Base-by-base conservation (phyloP, 1,140 invertebrate genomes). In the Drosophila rufa region DNA sequence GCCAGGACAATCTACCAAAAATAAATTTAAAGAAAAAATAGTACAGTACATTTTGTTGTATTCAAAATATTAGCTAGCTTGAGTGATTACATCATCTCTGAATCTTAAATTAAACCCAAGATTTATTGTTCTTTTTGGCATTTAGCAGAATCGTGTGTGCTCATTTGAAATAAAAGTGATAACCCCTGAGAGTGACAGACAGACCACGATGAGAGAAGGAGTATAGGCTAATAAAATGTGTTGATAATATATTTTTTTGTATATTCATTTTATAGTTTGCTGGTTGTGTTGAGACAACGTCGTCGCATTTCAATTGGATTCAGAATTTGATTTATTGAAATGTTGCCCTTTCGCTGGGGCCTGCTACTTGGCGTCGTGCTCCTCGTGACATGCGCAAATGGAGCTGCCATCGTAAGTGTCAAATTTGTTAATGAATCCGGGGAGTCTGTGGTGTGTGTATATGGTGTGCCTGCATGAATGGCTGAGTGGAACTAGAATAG, bases 291-390 rank as follows among this genome's bases (percentile, higher is more conserved):
- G 65, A 77, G 46, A 55, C 67, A 53, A 59, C 61, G 55, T 71
- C 42, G 65, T 68, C 69, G 65, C 69, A 53, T 82, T 82, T 62
- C 56, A 66, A 82, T 86, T 86, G 82, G 67, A 86, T 75, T 90
- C 62, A 48, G 46, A 75, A 77, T 68, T 74, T 57, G 75, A 85
- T 82, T 80, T 61, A 80, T 78, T 79, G 56, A 79, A 79, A 92
- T 92, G 91, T 60, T 82, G 89, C 89, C 91, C 91, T 79, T 92
- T 80, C 89, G 75, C 75, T 91, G 91, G 91, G 91, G 80, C 76
- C 60, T 82, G 77, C 79, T 91, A 50, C 58, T 92, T 74, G 85
- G 91, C 57, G 50, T 91, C 17, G 50, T 86, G 66, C 58, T 92
- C 22, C 55, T 91, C 30, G 60, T 91, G 43, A 83, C 82, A 58